Percentiles rank a stretch among this genome's conserved stretches.
Conservation (phyloP, 2,888 invertebrate species). For the Caradrina kadenii region DNA sequence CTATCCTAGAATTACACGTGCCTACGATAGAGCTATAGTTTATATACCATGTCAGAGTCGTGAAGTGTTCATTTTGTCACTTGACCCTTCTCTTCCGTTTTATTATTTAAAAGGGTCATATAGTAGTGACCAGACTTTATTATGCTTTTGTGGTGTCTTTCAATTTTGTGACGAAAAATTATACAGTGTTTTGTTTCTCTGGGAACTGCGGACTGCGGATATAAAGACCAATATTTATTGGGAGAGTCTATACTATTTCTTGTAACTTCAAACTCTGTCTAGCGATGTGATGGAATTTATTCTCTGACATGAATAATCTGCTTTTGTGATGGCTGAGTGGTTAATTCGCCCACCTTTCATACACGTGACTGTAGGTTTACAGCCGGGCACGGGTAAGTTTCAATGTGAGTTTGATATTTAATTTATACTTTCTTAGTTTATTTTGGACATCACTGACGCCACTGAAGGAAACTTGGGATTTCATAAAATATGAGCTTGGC, state of each 20-base stretch:
- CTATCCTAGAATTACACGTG: background rate
- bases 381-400: too few species aligned
- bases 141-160: slow-evolving; percentile 15
- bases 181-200: slow-evolving; percentile 24
- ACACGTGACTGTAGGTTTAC: too few species aligned
- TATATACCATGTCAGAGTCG: background rate
- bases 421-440: too few species aligned
- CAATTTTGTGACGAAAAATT: slow-evolving; percentile 11
- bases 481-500: too few species aligned
- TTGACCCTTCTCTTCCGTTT: slow-evolving; percentile 29
- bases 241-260: background rate
- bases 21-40: background rate
- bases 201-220: background rate
- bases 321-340: too few species aligned
- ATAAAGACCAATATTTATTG: background rate
- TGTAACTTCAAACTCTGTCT: too few species aligned
- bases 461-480: too few species aligned
- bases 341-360: too few species aligned
- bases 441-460: too few species aligned
- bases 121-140: slow-evolving; percentile 31
- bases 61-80: slow-evolving; percentile 4
- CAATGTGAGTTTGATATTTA: too few species aligned
- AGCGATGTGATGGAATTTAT: background rate
- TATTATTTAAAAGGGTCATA: slow-evolving; percentile 42
- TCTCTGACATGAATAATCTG: background rate